These are phyloP conservation scores for Lasaia peninsularis DNA, from an alignment of 1,140 invertebrate genomes.

Conservation along the genomic window DNA sequence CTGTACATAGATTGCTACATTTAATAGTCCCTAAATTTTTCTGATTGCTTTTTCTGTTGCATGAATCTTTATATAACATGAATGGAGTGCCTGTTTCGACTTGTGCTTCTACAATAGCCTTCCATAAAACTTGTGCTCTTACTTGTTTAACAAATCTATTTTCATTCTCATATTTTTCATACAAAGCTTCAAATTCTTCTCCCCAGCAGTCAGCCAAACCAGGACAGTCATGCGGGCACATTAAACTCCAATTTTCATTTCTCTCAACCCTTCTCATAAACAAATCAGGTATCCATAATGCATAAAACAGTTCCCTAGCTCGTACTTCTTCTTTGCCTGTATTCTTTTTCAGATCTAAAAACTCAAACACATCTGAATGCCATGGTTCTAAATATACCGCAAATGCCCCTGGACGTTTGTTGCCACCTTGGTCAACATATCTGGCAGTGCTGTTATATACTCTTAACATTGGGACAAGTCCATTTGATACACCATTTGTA, in stretches of 20 bases:
- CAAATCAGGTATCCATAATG: constrained; percentile 98
- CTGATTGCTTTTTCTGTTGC: constrained; percentile 98
- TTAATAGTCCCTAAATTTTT: constrained; percentile 99
- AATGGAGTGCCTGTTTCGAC: constrained; percentile 99
- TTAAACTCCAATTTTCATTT: constrained; percentile 94
- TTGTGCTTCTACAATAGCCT: constrained; percentile 95
- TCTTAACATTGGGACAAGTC: constrained; percentile 97
- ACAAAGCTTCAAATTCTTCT: constrained; percentile 95
- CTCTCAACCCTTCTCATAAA: constrained; percentile 98
- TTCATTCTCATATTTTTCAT: constrained; percentile 92
- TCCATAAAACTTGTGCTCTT: constrained; percentile 94
- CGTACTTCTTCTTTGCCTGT: constrained; percentile 95
- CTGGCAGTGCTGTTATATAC: constrained; percentile 97
- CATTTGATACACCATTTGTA: constrained; percentile 97
- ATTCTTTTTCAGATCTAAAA: constrained; percentile 96
- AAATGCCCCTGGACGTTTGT: constrained; percentile 99
- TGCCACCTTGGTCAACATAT: constrained; percentile 99
- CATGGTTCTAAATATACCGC: constrained; percentile 99
- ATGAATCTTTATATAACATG: constrained; percentile 98
- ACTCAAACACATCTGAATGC: constrained; percentile 98
- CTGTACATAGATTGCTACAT: constrained; percentile 98
- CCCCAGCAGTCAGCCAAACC: constrained; percentile 96
- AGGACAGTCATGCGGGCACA: constrained; percentile 97
- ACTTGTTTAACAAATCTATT: constrained; percentile 87
- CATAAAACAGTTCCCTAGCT: constrained; percentile 98